Evolutionary conservation across 1,140 invertebrate genomes (phyloP).

Genomic region (Sycobia sp.): DNA sequence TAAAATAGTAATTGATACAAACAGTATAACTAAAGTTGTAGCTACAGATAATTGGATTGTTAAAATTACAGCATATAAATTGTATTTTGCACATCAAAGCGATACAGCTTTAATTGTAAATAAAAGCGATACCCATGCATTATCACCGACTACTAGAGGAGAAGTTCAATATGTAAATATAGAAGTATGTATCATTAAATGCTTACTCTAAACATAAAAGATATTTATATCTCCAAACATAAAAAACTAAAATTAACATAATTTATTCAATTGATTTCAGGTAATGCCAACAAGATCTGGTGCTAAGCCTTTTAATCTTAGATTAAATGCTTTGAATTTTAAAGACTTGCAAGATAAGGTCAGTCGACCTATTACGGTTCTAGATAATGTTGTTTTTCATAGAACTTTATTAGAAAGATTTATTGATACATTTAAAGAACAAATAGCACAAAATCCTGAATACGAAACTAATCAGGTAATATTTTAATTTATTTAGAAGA

Average conservation of each 20-base stretch:
- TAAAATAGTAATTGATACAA: conserved; percentile 75
- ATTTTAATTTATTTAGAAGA: background rate
- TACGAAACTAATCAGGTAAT: conserved; percentile 71
- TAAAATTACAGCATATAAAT: conserved; percentile 77
- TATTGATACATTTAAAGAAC: conserved; percentile 79
- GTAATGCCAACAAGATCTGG: conserved; percentile 69
- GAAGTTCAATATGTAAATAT: conserved; percentile 83
- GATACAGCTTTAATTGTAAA: conserved; percentile 77
- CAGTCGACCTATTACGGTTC: conserved; percentile 73
- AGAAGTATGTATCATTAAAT: conserved; percentile 52
- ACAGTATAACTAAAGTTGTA: conserved; percentile 72
- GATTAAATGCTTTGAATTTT: conserved; percentile 79
- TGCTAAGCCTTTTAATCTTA: conserved; percentile 68
- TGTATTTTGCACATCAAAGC: conserved; percentile 77
- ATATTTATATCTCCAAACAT: background rate
- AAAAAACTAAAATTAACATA: background rate
- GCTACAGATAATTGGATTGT: conserved; percentile 90
- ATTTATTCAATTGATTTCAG: conserved; percentile 37
- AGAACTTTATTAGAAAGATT: conserved; percentile 83
- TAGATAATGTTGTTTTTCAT: conserved; percentile 78
- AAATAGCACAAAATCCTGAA: conserved; percentile 74
- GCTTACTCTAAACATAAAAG: background rate
- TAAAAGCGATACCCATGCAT: conserved; percentile 75
- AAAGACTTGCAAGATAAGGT: conserved; percentile 80
- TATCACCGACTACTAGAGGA: conserved; percentile 68